Conservation (phyloP, 2,113 vertebrate species). For the Pluvialis apricaria region DNA sequence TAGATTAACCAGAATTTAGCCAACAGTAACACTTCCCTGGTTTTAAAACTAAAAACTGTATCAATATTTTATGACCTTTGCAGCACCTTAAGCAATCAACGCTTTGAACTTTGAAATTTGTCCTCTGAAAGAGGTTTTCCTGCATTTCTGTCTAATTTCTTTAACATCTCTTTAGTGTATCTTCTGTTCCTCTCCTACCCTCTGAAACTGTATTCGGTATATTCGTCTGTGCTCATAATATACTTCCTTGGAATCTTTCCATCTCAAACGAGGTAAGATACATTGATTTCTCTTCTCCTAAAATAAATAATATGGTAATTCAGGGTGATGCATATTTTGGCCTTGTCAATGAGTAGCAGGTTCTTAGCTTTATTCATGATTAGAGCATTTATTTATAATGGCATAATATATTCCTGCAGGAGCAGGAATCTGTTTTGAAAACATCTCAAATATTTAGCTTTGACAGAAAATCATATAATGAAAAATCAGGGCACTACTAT, state of each 20-base stretch:
- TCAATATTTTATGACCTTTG: not conserved
- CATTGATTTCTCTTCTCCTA: not conserved
- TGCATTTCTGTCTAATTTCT: not conserved
- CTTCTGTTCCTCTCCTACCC: not conserved
- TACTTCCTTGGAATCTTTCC: not conserved
- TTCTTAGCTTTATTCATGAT: not conserved
- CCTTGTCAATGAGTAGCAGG: not conserved
- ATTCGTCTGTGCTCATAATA: not conserved
- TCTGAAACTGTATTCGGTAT: not conserved
- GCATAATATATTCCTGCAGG: not conserved
- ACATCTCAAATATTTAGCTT: not conserved
- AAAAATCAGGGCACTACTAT: not conserved
- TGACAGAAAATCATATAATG: not conserved
- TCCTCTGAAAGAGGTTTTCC: not conserved
- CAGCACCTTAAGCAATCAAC: not conserved
- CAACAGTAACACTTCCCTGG: not conserved
- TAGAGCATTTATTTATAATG: not conserved
- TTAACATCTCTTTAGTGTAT: not conserved
- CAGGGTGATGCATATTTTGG: not conserved
- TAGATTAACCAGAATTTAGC: not conserved
- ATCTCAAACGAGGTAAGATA: not conserved
- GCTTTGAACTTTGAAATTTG: not conserved
- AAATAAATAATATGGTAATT: not conserved
- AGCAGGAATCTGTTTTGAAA: slow-evolving; percentile 4
- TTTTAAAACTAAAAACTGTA: not conserved